A percentile compares a stretch with the other conserved stretches of the same genome.
These are phyloP conservation scores for Sinhomidia bicolor DNA, from an alignment of 2,888 invertebrate genomes.

Conservation along the genomic window DNA sequence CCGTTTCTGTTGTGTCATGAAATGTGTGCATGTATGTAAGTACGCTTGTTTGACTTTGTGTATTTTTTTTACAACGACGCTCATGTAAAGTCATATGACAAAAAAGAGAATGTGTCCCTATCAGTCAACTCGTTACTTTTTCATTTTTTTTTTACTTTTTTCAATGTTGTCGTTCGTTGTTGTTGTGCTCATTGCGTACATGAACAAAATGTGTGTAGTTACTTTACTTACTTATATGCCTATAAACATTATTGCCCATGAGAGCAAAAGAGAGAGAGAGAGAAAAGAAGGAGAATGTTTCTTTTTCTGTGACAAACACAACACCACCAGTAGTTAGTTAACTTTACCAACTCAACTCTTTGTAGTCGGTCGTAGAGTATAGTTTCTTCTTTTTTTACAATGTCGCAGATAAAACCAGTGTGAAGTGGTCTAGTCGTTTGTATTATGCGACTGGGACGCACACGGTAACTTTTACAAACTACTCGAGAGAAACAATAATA, in stretches of 20 bases:
- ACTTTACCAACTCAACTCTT: slow-evolving; percentile 13
- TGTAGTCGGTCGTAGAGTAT: too few species aligned
- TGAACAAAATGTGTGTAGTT: slow-evolving; percentile 28
- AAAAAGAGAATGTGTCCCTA: slow-evolving; percentile 14
- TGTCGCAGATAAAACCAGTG: slow-evolving; percentile 34
- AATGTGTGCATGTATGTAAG: background rate
- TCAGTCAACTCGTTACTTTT: slow-evolving; percentile 18
- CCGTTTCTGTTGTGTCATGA: slow-evolving; percentile 18
- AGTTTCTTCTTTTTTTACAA: slow-evolving; percentile 2
- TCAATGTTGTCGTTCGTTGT: too few species aligned
- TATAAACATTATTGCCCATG: slow-evolving; percentile 31
- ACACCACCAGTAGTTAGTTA: slow-evolving; percentile 20
- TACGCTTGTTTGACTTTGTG: background rate
- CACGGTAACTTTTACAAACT: slow-evolving; percentile 40
- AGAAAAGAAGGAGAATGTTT: slow-evolving; percentile 21
- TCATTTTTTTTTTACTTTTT: background rate
- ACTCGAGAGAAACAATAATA: slow-evolving; percentile 23
- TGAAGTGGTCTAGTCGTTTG: slow-evolving; percentile 5
- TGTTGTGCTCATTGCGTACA: slow-evolving; percentile 23
- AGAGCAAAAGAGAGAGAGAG: too few species aligned
- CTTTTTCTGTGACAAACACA: slow-evolving; percentile 5
- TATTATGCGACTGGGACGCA: background rate
- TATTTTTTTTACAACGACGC: background rate
- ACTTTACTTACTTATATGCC: too few species aligned
- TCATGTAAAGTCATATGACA: slow-evolving; percentile 30